Evolutionary conservation across 2,888 invertebrate species (phyloP), one percentile per base, ranked within the genome.

Genomic region (Galeruca laticollis): DNA sequence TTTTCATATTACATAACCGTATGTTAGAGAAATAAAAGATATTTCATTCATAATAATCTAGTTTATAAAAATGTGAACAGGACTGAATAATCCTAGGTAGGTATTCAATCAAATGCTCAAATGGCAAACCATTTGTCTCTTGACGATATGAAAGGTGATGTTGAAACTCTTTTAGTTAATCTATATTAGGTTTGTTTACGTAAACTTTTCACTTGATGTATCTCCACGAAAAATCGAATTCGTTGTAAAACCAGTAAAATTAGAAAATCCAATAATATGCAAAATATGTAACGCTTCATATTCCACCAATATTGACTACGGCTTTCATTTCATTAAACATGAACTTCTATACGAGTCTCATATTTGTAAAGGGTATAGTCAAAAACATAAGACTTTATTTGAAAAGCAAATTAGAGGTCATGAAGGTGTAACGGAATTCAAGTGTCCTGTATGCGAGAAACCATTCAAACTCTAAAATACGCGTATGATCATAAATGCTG

Each of bases 281-380:
- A 26, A 13, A 11, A 52, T 86, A 66, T 90, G 90, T 70, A 87
- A 87, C 47, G 89, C 89, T 74, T 80, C 86, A 1, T 65, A 43
- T 49, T 47, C 57, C 0, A 65, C 43, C 18, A 65, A 65, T 31
- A 10, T 65, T 1, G 65, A 65, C 11, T 56, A 59, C n/a, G 62
- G 52, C 6, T 62, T 90, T 89, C 76, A 87, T 88, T 56, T 85
- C 89, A 70, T 86, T 87, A 70, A 87, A n/a, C 51, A 51, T 18
- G n/a, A n/a, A 5, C n/a, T 18, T 18, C n/a, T 51, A 5, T 54
- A 54, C n/a, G n/a, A n/a, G 2, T 54, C 31, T n/a, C 54, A 54
- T 31, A 13, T 54, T 26, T 54, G 54, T 69, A 11, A 57, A 10
- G 76, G 79, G 37, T 83, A 80, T 54, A 77, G 73, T 57, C 70